Conservation (phyloP, 2,113 vertebrate species). For the Echinops telfairi region DNA sequence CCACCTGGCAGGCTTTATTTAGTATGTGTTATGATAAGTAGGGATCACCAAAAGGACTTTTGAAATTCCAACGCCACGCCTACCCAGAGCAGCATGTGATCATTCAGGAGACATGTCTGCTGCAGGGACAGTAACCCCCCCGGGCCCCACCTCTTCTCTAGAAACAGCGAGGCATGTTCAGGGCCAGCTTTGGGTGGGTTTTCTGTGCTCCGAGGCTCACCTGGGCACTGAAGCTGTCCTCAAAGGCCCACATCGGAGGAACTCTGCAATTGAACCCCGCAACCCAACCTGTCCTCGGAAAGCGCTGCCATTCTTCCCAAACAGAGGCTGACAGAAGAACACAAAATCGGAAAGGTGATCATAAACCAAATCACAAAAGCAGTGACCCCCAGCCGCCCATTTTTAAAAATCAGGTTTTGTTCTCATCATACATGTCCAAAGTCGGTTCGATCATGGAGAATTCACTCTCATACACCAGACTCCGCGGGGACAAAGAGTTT, state of each 20-base stretch:
- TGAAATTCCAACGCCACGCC: conserved; percentile 46
- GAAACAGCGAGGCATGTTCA: conserved; percentile 71
- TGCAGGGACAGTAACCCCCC: conserved; percentile 65
- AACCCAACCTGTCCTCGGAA: conserved; percentile 83
- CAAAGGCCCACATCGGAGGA: conserved; percentile 81
- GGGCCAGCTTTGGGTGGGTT: conserved; percentile 69
- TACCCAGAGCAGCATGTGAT: conserved; percentile 65
- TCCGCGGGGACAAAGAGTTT: conserved; percentile 93
- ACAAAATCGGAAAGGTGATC: conserved; percentile 87
- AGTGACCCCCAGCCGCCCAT: conserved; percentile 83
- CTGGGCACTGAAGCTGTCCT: conserved; percentile 76
- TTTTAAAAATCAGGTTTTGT: conserved; percentile 94
- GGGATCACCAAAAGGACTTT: conserved; percentile 43
- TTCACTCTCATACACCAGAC: conserved; percentile 94
- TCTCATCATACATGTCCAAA: conserved; percentile 95
- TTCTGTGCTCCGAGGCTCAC: conserved; percentile 25
- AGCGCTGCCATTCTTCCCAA: conserved; percentile 87
- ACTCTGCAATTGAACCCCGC: conserved; percentile 81
- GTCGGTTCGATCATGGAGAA: conserved; percentile 95
- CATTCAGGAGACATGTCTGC: conserved; percentile 64
- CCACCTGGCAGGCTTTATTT: conserved; percentile 70
- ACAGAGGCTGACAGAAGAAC: conserved; percentile 87
- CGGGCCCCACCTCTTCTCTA: conserved; percentile 75
- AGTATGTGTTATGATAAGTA: neutral
- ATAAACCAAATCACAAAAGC: conserved; percentile 85